Evolutionary conservation across 2,888 invertebrate species (phyloP).

Genomic region (Acanthosepion esculentum): DNA sequence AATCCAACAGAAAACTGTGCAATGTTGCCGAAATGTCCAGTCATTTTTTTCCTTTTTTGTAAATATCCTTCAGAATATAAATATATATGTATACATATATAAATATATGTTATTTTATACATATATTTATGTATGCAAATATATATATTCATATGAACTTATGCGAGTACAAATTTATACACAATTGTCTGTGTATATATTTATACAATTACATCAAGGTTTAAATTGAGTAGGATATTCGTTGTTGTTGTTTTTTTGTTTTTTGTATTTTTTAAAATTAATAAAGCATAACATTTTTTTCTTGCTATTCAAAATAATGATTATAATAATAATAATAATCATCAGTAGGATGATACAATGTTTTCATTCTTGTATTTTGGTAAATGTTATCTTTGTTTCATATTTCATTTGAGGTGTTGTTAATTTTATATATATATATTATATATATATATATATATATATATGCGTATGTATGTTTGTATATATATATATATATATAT

Average conservation of each 20-base stretch:
- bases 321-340: not conserved
- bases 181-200: not conserved
- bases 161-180: not conserved
- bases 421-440: not conserved
- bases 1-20: slow-evolving; percentile 18
- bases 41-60: not conserved
- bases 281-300: slow-evolving; percentile 8
- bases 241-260: not conserved
- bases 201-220: not conserved
- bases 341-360: not conserved
- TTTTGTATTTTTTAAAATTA: not conserved
- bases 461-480: not conserved
- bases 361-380: not conserved
- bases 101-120: not conserved
- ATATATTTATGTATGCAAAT: not conserved
- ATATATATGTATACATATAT: slow-evolving; percentile 10
- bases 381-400: not conserved
- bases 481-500: not conserved
- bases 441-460: not conserved
- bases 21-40: not conserved
- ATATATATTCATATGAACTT: not conserved
- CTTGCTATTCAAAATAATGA: slow-evolving; percentile 20
- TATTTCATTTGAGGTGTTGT: no score
- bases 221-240: not conserved
- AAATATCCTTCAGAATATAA: not conserved